phyloP scores from a whole-genome alignment of 2,797 vertebrate genomes.

The Crocidura indochinensis region DNA sequence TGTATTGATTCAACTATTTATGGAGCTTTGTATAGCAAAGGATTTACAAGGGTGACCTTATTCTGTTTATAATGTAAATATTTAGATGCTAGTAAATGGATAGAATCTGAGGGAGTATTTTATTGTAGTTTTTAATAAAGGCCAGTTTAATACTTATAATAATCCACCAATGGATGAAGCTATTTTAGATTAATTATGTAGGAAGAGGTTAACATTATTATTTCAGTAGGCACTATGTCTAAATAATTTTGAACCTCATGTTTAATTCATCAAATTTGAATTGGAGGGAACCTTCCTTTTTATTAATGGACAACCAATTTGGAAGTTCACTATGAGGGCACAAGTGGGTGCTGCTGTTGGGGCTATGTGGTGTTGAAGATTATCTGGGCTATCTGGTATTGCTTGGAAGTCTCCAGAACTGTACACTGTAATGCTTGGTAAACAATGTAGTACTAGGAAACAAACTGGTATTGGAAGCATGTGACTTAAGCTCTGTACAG shows the following conservation, averaged over 20 bases:
- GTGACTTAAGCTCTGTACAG: too few relatives aligned
- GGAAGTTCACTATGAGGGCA: too few relatives aligned
- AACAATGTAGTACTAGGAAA: too few relatives aligned
- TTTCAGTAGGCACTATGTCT: not conserved
- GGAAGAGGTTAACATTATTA: not conserved
- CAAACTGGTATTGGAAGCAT: too few relatives aligned
- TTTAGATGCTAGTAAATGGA: not conserved
- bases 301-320: too few relatives aligned
- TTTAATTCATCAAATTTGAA: too few relatives aligned
- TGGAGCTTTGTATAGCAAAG: not conserved
- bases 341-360: too few relatives aligned
- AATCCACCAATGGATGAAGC: not conserved
- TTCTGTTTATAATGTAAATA: not conserved
- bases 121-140: not conserved
- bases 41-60: not conserved
- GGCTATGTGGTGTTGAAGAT: too few relatives aligned
- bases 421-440: too few relatives aligned
- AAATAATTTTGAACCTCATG: not conserved
- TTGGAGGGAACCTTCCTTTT: too few relatives aligned
- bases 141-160: not conserved
- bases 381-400: too few relatives aligned
- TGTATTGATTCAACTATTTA: not conserved
- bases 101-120: not conserved
- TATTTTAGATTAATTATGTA: not conserved
- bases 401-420: too few relatives aligned